Percentiles rank a stretch among this genome's conserved stretches.
Evolutionary conservation across 2,888 invertebrate genomes (phyloP).

Genomic region (Amblyjoppa fuscipennis): DNA sequence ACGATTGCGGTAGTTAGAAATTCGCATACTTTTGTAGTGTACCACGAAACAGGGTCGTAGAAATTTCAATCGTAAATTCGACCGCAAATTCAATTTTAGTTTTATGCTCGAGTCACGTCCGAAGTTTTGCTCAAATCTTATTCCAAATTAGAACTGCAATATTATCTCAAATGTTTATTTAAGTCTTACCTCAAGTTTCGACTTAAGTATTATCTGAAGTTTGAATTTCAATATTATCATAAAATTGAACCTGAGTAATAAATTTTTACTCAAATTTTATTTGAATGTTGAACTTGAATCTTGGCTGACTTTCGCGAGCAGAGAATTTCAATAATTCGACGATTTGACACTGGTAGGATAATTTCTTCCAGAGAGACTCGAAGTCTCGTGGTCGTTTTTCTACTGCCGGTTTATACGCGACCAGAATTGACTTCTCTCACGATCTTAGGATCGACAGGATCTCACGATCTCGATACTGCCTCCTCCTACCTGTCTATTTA

Average conservation of each 20-base stretch:
- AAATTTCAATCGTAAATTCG: background rate
- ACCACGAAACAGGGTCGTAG: background rate
- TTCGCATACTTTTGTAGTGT: background rate
- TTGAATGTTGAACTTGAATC: background rate
- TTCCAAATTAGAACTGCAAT: background rate
- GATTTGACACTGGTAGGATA: background rate
- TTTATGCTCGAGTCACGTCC: background rate
- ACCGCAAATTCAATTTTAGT: background rate
- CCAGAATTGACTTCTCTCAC: conserved; percentile 50
- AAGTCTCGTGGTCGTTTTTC: conserved; percentile 8
- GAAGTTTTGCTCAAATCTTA: background rate
- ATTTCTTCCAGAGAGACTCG: background rate
- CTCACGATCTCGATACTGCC: conserved; percentile 47
- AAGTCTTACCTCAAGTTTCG: background rate
- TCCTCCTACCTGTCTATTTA: conserved; percentile 44
- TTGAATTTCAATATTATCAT: background rate
- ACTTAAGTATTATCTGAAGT: background rate
- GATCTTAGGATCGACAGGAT: conserved; percentile 33
- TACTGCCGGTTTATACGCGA: conserved; percentile 28
- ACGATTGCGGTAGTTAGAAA: background rate
- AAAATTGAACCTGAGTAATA: background rate
- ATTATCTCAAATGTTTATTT: no score
- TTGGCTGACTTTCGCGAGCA: background rate
- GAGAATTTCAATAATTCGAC: background rate
- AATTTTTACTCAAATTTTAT: background rate